These are phyloP conservation scores for Tretioscincus oriximinensis DNA, from an alignment of 2,113 vertebrate species.

Conservation along the genomic window DNA sequence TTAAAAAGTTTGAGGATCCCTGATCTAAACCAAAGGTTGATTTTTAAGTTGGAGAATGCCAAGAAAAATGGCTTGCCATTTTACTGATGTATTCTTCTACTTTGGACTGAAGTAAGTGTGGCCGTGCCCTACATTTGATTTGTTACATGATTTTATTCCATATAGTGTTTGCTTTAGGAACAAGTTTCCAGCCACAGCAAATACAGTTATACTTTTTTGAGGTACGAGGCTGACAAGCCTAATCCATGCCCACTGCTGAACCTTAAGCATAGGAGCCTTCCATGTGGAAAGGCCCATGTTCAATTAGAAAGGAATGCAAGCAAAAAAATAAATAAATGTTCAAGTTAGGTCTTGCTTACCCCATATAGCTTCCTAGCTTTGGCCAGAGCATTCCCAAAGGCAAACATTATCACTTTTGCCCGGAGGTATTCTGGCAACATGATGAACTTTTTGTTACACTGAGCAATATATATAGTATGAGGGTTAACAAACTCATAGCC, in stretches of 20 bases:
- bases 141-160: background rate
- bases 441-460: constrained; percentile 57
- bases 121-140: background rate
- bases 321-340: background rate
- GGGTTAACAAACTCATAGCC: constrained; percentile 81
- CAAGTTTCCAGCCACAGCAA: too few relatives aligned
- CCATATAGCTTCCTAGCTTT: constrained; percentile 78
- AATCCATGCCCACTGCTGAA: too few relatives aligned
- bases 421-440: constrained; percentile 80
- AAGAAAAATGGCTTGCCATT: too few relatives aligned
- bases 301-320: background rate
- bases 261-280: background rate
- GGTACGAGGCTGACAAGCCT: too few relatives aligned
- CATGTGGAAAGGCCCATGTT: background rate
- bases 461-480: constrained; percentile 84
- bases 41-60: too few relatives aligned
- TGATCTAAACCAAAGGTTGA: too few relatives aligned
- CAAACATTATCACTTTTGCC: constrained; percentile 87
- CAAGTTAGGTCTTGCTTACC: constrained; percentile 74
- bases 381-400: constrained; percentile 83
- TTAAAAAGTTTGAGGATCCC: too few relatives aligned
- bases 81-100: too few relatives aligned
- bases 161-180: too few relatives aligned
- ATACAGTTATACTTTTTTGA: too few relatives aligned
- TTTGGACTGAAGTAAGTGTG: too few relatives aligned